Percentiles rank a stretch among this genome's conserved stretches.
Evolutionary conservation across 2,888 invertebrate genomes (phyloP).

Genomic region (Brenthis daphne): DNA sequence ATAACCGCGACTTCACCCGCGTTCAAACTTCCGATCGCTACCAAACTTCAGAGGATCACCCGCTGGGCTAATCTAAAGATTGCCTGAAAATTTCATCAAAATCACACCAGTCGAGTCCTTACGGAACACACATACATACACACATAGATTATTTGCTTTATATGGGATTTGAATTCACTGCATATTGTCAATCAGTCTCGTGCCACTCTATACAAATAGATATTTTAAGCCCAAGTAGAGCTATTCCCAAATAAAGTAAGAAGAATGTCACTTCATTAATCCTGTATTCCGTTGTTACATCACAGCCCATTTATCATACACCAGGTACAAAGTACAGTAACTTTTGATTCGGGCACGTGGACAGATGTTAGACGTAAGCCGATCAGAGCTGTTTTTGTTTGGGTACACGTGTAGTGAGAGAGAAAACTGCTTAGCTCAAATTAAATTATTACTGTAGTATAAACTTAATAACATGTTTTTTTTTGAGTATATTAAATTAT

Average conservation of each 20-base stretch:
- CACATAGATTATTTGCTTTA: no score
- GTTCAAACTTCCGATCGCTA: no score
- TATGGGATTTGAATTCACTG: neutral
- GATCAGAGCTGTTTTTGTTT: slow-evolving; percentile 54
- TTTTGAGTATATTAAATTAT: no score
- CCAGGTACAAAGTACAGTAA: slow-evolving; percentile 52
- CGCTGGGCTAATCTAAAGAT: no score
- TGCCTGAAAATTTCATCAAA: no score
- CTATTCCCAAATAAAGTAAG: slow-evolving; percentile 17
- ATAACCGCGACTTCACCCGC: no score
- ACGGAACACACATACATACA: no score
- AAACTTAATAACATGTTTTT: neutral
- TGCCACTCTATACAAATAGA: neutral
- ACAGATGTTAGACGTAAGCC: slow-evolving; percentile 63
- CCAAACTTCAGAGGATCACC: no score
- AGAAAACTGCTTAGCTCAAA: slow-evolving; percentile 16
- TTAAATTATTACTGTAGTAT: neutral
- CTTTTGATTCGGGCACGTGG: slow-evolving; percentile 69
- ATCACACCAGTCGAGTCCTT: no score
- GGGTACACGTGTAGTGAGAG: slow-evolving; percentile 2
- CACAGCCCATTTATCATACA: slow-evolving; percentile 61
- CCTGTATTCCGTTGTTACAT: slow-evolving; percentile 54
- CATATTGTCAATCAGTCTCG: neutral
- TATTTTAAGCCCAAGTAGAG: neutral
- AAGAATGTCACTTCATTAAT: slow-evolving; percentile 40